Base-by-base conservation (phyloP, 2,888 invertebrate species). In the Gortyna flavago region DNA sequence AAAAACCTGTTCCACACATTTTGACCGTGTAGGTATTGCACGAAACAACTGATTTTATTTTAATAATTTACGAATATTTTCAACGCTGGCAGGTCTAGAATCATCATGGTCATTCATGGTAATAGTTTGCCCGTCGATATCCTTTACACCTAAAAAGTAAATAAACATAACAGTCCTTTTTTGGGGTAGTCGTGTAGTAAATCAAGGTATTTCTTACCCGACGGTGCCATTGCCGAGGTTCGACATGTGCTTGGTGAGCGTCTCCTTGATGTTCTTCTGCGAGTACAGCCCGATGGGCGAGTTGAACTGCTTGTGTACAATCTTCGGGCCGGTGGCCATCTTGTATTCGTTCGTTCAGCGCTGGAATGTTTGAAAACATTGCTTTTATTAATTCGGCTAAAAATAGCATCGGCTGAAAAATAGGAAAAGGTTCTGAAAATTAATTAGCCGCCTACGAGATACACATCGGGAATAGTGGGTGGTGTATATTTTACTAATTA, bases 251-350 rank as follows among this genome's bases (percentile, higher is more conserved):
- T 98, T 98, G 92, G 97, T 97, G 90, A 99, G 96, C 57, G 98
- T 98, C 93, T 98, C 98, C 94, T 98, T 97, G 87, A 99, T 98
- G 93, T 98, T 98, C 92, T 98, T 97, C 90, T 97, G 97, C 59
- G 98, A 98, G 95, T 99, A 99, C 77, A 99, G 97, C 93, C 98
- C 98, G 91, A 99, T 98, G 86, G 99, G 98, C 87, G 98, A 98
- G 96, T 99, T 99, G 97, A 98, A 99, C 96, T 99, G 98, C 96
- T 98, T 98, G 97, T 98, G 98, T 89, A 98, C 98, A 95, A 98
- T 96, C 91, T 97, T 97, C 91, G 97, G 97, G 95, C 97, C 97
- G 92, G 97, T 97, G 92, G 98, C 97, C 98, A 98, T 98, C 94
- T 96, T 97, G 92, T 89, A 92, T 94, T 96, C 96, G 96, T 96